These are phyloP conservation scores for Sesia apiformis DNA, from an alignment of 2,888 invertebrate species.

Conservation along the genomic window DNA sequence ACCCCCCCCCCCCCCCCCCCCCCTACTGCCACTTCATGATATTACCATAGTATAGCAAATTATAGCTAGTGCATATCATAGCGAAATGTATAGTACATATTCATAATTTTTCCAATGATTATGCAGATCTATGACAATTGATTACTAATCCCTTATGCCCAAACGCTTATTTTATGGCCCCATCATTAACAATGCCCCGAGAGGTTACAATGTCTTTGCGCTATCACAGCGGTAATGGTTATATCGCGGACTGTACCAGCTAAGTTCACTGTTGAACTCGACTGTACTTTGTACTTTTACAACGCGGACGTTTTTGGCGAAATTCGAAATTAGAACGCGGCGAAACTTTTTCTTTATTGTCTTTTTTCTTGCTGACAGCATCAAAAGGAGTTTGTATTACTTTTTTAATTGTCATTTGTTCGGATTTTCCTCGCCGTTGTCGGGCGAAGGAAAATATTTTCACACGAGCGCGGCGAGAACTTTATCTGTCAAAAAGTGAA, in stretches of 20 bases:
- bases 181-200: slow-evolving; percentile 22
- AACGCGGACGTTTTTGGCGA: slow-evolving; percentile 18
- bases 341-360: background rate
- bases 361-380: slow-evolving; percentile 10
- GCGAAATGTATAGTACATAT: too few species aligned
- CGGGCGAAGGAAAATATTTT: background rate
- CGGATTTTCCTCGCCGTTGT: slow-evolving; percentile 11
- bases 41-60: too few species aligned
- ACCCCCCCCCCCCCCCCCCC: too few species aligned
- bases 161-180: slow-evolving; percentile 25
- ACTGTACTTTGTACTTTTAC: background rate
- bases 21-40: too few species aligned
- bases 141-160: too few species aligned
- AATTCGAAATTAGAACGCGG: slow-evolving; percentile 21
- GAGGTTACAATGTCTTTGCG: slow-evolving; percentile 37
- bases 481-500: too few species aligned
- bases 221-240: slow-evolving; percentile 43
- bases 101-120: too few species aligned
- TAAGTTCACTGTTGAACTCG: background rate
- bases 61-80: too few species aligned
- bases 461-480: background rate
- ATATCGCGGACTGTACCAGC: slow-evolving; percentile 31
- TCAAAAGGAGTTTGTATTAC: slow-evolving; percentile 24
- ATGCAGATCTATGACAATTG: too few species aligned
- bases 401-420: slow-evolving; percentile 27